Evolutionary conservation across 1,140 invertebrate genomes (phyloP).

Genomic region (Mamestra configurata): DNA sequence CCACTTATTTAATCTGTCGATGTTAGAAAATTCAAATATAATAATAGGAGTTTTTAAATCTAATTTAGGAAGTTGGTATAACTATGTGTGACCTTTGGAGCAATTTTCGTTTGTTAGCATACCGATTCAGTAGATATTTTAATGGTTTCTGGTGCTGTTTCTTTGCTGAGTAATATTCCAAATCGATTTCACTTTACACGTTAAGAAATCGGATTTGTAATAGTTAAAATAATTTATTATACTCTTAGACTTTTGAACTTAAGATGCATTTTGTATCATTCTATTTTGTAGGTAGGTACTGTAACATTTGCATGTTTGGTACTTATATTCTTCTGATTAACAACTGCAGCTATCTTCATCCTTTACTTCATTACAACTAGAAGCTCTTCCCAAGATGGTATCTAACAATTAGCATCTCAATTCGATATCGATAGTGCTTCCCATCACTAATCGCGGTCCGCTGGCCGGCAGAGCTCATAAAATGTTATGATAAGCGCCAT

Average conservation of each 20-base stretch:
- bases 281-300: too few relatives aligned
- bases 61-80: conserved; percentile 33
- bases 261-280: too few relatives aligned
- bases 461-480: conserved; percentile 69
- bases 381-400: background rate
- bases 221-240: too few relatives aligned
- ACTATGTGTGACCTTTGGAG: conserved; percentile 40
- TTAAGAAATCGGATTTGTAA: too few relatives aligned
- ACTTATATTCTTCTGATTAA: too few relatives aligned
- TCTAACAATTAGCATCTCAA: background rate
- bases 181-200: background rate
- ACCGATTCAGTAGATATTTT: conserved; percentile 23
- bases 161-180: background rate
- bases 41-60: conserved; percentile 46
- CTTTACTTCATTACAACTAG: background rate
- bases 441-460: conserved; percentile 60
- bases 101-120: conserved; percentile 29
- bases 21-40: conserved; percentile 32
- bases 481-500: conserved; percentile 81
- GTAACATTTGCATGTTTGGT: too few relatives aligned
- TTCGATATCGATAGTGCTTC: conserved; percentile 56
- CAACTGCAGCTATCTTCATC: too few relatives aligned
- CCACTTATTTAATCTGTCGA: conserved; percentile 42
- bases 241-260: too few relatives aligned
- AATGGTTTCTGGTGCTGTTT: background rate